Conservation (phyloP, 2,797 vertebrate genomes). For the Agapornis canus region DNA sequence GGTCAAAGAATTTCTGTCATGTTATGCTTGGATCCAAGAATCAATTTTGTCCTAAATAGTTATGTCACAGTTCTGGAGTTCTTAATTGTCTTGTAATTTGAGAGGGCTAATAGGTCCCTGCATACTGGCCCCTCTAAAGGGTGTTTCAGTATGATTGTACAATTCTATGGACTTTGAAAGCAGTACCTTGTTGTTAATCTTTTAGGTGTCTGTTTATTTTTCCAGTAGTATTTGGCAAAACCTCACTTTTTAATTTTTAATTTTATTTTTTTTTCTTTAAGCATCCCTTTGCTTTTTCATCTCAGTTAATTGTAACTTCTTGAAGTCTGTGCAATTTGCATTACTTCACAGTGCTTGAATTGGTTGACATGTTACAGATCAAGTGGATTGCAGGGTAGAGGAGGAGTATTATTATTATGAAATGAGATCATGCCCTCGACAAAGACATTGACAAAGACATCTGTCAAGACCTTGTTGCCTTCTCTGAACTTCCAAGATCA, state of each 20-base stretch:
- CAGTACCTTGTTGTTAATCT: background rate
- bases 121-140: background rate
- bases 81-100: background rate
- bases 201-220: background rate
- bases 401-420: background rate
- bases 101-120: background rate
- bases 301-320: background rate
- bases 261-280: background rate
- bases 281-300: background rate
- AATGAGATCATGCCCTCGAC: background rate
- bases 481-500: background rate
- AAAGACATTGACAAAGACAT: background rate
- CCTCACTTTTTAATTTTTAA: background rate
- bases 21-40: background rate
- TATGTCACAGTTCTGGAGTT: background rate
- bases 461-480: background rate
- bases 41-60: background rate
- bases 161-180: background rate
- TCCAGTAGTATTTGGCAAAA: background rate
- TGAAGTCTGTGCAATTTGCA: background rate
- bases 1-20: background rate
- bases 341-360: background rate
- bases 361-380: background rate
- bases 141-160: background rate
- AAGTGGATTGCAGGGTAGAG: background rate